Evolutionary conservation across 1,140 invertebrate species (phyloP).

Genomic region (Latrodectus geometricus): DNA sequence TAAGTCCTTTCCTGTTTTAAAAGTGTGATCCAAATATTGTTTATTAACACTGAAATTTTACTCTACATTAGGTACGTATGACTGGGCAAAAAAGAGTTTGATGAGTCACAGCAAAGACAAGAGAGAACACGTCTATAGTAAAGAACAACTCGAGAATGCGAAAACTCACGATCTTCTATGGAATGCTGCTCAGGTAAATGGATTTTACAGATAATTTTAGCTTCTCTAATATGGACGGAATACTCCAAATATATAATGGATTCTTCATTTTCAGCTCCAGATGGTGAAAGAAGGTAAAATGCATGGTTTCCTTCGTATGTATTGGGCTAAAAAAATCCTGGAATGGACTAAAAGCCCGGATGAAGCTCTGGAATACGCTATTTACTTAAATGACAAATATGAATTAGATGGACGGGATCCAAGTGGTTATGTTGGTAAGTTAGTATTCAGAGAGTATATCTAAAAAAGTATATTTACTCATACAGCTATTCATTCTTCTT

Average conservation of each 20-base stretch:
- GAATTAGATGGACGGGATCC: conserved; percentile 89
- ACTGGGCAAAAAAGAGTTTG: conserved; percentile 85
- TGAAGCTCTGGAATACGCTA: conserved; percentile 80
- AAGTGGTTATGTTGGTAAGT: conserved; percentile 86
- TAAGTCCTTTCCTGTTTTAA: no score
- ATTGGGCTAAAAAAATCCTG: conserved; percentile 94
- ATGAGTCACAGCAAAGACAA: conserved; percentile 84
- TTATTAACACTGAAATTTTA: no score
- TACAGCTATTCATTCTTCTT: no score
- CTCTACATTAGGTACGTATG: conserved; percentile 74
- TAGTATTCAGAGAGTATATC: no score
- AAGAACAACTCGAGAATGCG: conserved; percentile 78
- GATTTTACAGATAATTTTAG: not conserved
- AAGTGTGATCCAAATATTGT: no score
- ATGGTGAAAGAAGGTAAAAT: conserved; percentile 86
- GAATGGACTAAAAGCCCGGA: conserved; percentile 86
- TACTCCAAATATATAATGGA: no score
- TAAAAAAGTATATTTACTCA: no score
- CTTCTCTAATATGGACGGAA: not conserved
- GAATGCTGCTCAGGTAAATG: conserved; percentile 81
- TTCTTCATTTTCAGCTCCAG: conserved; percentile 1
- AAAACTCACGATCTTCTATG: conserved; percentile 89
- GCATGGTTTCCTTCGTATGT: conserved; percentile 93
- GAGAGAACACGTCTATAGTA: conserved; percentile 80
- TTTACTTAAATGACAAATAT: conserved; percentile 89